Evolutionary conservation across 1,140 invertebrate species (phyloP), one percentile per base, ranked within the genome.

Genomic region (Hetaerina americana): DNA sequence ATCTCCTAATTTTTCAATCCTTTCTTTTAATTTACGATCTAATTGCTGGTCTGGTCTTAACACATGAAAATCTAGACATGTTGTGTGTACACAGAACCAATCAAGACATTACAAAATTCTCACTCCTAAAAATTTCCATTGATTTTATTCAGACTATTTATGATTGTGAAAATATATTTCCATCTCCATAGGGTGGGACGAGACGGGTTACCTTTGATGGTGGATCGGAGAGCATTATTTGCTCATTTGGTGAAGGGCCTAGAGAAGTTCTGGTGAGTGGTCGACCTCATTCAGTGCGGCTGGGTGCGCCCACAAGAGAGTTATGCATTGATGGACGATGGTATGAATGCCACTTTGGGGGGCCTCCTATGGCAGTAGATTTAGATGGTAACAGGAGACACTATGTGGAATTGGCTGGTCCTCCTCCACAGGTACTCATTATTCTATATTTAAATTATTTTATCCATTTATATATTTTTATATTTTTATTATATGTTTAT

Each of bases 271-370:
- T 68, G 24, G 27, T 68, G 1, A 68, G 67, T 26, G 27, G 27
- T 28, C 12, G 25, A 15, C 25, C 27, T 15, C 70, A 82, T 75
- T 84, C 88, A 72, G 91, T 99, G 28, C 86, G 90, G 75, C 90
- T 98, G 73, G 96, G 97, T 31, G 92, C 91, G 25, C 96, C 96
- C 0, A 95, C 94, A 0, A 85, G 94, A 70, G 96, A 98, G 80
- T 82, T 99, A 0, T 95, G 90, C 75, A 89, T 98, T 27, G 92
- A 98, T 80, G 90, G 89, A 24, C 84, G 86, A 28, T 92, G 89
- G 84, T 96, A 93, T 76, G 92, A 95, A 77, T 92, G 93, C 77
- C 92, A 90, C 75, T 97, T 98, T 80, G 95, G 95, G 69, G 95
- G 95, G 3, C 89, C 93, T 57, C 89, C 93, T 0, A 87, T 96